phyloP scores from a whole-genome alignment of 1,140 invertebrate genomes.

The Euura lappo region DNA sequence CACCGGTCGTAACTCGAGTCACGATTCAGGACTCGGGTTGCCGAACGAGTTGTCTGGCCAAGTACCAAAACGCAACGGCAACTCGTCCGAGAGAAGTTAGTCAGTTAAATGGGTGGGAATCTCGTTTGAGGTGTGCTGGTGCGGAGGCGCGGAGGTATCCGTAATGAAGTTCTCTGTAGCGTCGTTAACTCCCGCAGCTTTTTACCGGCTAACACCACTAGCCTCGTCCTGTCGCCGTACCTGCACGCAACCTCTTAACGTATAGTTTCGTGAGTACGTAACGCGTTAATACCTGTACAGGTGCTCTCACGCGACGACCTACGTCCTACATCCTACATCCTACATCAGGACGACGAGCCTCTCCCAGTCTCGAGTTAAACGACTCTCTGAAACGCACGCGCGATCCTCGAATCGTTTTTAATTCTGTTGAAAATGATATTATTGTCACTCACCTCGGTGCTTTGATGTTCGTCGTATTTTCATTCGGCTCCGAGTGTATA shows the following conservation, averaged over 20 bases:
- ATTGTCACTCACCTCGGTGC: too few relatives aligned
- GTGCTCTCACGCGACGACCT: not conserved
- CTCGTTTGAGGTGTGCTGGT: slow-evolving; percentile 9
- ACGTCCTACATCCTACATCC: not conserved
- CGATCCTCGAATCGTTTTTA: not conserved
- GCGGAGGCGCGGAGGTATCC: slow-evolving; percentile 16
- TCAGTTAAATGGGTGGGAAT: not conserved
- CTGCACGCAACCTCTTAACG: slow-evolving; percentile 8
- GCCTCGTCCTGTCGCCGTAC: slow-evolving; percentile 29
- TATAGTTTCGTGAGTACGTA: too few relatives aligned
- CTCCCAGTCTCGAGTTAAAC: not conserved
- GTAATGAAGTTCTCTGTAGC: slow-evolving; percentile 37
- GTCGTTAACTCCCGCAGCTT: slow-evolving; percentile 35
- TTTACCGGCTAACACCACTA: slow-evolving; percentile 28
- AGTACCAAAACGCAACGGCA: not conserved
- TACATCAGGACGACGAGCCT: not conserved
- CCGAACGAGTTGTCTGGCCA: not conserved
- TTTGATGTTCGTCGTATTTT: too few relatives aligned
- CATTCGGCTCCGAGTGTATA: not conserved
- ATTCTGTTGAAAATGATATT: not conserved
- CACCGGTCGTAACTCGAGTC: not conserved
- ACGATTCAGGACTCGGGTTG: not conserved
- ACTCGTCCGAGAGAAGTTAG: not conserved
- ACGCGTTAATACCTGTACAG: not conserved
- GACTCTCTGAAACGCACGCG: not conserved